Evolutionary conservation across 2,113 vertebrate species (phyloP).

Genomic region (Alectura lathami): DNA sequence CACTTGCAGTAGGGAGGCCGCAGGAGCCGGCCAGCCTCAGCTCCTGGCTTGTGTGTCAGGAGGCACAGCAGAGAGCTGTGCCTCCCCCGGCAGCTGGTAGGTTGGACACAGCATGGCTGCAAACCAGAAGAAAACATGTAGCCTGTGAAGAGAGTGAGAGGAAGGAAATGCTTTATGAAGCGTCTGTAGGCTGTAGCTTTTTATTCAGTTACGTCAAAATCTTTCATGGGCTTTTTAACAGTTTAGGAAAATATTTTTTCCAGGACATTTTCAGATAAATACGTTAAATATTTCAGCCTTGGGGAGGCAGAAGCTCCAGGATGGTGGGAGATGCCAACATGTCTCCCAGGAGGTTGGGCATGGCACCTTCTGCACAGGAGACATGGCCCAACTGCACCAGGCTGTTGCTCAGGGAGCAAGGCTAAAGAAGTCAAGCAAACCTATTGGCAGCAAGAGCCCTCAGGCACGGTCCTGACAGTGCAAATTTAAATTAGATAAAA

Average conservation of each 20-base stretch:
- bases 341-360: no score
- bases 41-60: background rate
- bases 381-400: no score
- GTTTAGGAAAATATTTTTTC: background rate
- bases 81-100: background rate
- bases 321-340: background rate
- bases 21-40: background rate
- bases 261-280: background rate
- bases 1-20: background rate
- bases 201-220: background rate
- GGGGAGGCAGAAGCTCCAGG: background rate
- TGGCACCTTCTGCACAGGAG: no score
- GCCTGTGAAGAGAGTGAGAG: background rate
- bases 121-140: background rate
- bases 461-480: no score
- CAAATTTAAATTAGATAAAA: no score
- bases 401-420: no score
- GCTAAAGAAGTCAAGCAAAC: no score
- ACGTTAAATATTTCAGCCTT: background rate
- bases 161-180: background rate
- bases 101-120: background rate
- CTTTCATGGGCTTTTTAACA: background rate
- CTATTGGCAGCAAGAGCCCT: no score
- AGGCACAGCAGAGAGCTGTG: accelerated
- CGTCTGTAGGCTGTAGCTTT: background rate